Evolutionary conservation across 2,888 invertebrate genomes (phyloP).

Genomic region (Drosophila mettleri): DNA sequence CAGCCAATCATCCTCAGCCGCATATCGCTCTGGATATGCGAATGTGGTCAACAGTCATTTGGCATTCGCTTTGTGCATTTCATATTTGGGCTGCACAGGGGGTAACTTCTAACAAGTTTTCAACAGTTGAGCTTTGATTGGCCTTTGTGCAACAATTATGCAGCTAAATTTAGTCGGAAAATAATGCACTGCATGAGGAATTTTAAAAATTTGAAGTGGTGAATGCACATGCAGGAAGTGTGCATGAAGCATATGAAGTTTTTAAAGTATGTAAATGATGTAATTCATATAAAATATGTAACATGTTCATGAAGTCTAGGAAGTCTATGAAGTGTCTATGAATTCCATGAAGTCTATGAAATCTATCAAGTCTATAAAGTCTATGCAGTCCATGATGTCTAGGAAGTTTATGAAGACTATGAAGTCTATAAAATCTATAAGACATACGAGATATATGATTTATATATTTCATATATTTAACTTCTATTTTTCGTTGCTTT

Average conservation of each 20-base stretch:
- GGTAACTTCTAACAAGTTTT: constrained; percentile 45
- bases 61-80: constrained; percentile 67
- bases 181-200: not conserved
- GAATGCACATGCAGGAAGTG: too few species aligned
- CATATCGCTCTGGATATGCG: not conserved
- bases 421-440: not conserved
- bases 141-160: constrained; percentile 33
- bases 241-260: too few species aligned
- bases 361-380: not conserved
- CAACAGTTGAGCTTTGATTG: constrained; percentile 36
- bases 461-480: too few species aligned
- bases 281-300: too few species aligned
- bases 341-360: too few species aligned
- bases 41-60: constrained; percentile 55
- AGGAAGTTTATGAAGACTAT: too few species aligned
- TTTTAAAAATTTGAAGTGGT: not conserved
- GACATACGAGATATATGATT: not conserved
- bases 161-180: constrained; percentile 24
- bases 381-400: not conserved
- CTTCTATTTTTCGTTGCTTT: too few species aligned
- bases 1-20: not conserved
- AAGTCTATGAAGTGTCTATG: not conserved
- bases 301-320: not conserved
- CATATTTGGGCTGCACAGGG: constrained; percentile 44
- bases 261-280: too few species aligned